Percentiles rank a stretch among this genome's conserved stretches.
Evolutionary conservation across 2,888 invertebrate species (phyloP).

Genomic region (Leptopilina myrica): DNA sequence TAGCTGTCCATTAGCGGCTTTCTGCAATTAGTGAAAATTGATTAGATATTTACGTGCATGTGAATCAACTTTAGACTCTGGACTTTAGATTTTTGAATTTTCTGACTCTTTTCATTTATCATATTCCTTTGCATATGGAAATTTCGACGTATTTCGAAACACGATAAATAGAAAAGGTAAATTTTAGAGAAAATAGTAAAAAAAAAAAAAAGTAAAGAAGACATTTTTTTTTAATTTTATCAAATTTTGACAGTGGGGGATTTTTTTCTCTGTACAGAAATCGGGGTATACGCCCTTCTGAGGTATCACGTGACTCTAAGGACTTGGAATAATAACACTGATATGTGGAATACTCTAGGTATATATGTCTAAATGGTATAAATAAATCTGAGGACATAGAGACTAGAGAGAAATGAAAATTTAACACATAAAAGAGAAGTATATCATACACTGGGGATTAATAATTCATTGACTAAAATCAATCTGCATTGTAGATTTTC

Average conservation of each 20-base stretch:
- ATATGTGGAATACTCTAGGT: neutral
- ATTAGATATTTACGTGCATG: conserved; percentile 17
- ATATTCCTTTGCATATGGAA: no score
- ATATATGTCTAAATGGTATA: neutral
- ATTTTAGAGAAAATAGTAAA: no score
- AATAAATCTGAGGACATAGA: neutral
- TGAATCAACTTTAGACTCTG: neutral
- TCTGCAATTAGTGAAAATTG: conserved; percentile 77
- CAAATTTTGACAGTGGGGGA: no score
- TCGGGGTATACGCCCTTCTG: conserved; percentile 28
- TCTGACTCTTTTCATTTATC: no score
- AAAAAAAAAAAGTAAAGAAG: no score
- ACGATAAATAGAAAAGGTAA: no score
- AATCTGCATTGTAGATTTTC: conserved; percentile 17
- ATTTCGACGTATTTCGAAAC: no score
- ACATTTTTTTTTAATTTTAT: no score
- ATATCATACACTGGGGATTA: neutral
- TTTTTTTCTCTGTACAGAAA: neutral
- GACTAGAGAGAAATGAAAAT: neutral
- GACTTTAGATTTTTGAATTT: neutral
- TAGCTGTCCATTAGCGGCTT: conserved; percentile 81
- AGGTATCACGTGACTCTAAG: neutral
- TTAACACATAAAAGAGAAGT: neutral
- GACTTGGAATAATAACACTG: conserved; percentile 3
- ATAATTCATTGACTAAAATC: neutral